phyloP scores from a whole-genome alignment of 2,888 invertebrate species.

The Aleiodes alternator region DNA sequence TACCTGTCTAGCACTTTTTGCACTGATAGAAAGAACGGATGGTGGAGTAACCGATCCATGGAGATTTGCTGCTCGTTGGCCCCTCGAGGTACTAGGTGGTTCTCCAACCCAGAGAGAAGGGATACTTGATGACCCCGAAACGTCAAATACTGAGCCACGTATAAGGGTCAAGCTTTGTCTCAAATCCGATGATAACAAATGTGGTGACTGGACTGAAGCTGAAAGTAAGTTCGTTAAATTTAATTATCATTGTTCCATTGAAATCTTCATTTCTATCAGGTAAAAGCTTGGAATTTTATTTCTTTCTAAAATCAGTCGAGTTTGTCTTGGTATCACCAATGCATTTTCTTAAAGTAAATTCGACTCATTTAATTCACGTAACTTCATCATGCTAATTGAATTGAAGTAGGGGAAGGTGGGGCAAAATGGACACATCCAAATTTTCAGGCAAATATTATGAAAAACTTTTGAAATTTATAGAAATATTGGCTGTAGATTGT shows the following conservation, averaged over 20 bases:
- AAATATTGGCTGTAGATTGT: too few species aligned
- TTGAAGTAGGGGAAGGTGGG: too few species aligned
- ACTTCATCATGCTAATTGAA: too few species aligned
- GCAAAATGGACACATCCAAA: too few species aligned
- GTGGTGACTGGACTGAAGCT: slow-evolving; percentile 89
- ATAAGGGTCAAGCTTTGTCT: slow-evolving; percentile 90
- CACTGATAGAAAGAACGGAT: slow-evolving; percentile 84
- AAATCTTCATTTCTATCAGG: background rate
- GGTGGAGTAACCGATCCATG: slow-evolving; percentile 78
- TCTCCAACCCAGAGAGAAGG: slow-evolving; percentile 84
- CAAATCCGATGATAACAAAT: slow-evolving; percentile 86
- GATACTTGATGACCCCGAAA: slow-evolving; percentile 80
- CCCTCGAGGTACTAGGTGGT: slow-evolving; percentile 84
- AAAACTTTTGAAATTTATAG: too few species aligned
- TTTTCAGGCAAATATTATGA: too few species aligned
- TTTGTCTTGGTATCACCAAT: too few species aligned
- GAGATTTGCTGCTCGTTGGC: slow-evolving; percentile 85
- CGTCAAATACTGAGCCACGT: slow-evolving; percentile 78
- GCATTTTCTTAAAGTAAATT: too few species aligned
- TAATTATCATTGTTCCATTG: background rate
- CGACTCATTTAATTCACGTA: too few species aligned
- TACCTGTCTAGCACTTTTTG: slow-evolving; percentile 87
- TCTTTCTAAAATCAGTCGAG: too few species aligned
- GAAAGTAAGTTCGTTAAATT: slow-evolving; percentile 81
- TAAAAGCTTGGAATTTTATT: background rate